These are phyloP conservation scores for Paramuricea clavata DNA, from an alignment of 92 coral and sea anemone genomes.

Conservation along the genomic window DNA sequence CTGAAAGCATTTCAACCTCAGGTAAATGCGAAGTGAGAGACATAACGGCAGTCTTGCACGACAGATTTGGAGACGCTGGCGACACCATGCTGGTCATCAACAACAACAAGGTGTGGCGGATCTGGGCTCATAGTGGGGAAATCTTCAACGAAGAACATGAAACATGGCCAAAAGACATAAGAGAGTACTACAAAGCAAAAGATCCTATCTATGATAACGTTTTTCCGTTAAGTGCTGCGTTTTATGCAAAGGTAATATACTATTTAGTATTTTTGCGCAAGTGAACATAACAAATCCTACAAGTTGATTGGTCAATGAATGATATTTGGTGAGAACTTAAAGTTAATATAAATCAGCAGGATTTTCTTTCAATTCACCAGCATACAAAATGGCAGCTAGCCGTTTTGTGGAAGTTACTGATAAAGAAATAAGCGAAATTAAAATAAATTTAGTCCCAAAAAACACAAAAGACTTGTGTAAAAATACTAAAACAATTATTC, in stretches of 20 bases:
- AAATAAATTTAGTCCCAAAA: no score
- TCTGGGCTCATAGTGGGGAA: background rate
- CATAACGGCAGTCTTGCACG: background rate
- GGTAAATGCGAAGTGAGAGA: slow-evolving; percentile 4
- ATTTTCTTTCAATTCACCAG: no score
- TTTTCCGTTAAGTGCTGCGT: background rate
- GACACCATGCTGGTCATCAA: background rate
- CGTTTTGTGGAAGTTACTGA: no score
- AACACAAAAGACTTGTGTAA: no score
- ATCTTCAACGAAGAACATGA: background rate
- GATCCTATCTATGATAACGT: background rate
- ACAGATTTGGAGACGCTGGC: background rate
- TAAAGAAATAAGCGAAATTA: no score
- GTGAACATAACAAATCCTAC: no score
- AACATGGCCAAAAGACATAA: background rate
- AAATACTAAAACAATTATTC: no score
- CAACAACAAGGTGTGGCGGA: background rate
- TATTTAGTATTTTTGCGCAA: no score
- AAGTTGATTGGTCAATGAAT: no score
- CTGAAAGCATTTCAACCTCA: background rate
- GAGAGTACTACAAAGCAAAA: background rate
- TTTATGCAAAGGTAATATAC: background rate
- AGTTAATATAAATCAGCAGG: no score
- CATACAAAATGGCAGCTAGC: no score
- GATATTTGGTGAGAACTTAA: no score